A percentile compares a stretch with the other conserved stretches of the same genome.
These are phyloP conservation scores for Plebejus argus DNA, from an alignment of 2,888 invertebrate species.

Conservation along the genomic window DNA sequence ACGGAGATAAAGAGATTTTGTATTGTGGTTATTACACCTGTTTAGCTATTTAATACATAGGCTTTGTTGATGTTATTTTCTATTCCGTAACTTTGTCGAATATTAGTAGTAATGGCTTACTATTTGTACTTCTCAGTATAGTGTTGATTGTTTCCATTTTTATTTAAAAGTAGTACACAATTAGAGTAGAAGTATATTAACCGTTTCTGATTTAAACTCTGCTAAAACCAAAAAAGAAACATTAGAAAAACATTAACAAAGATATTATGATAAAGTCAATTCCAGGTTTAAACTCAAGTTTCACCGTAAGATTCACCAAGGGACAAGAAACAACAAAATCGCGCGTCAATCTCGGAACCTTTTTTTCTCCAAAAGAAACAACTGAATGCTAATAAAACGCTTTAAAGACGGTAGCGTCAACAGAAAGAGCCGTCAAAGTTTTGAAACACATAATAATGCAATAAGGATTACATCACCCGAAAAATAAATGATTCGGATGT, in stretches of 20 bases:
- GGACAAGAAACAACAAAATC: slow-evolving; percentile 23
- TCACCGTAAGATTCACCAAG: not conserved
- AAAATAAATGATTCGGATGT: slow-evolving; percentile 29
- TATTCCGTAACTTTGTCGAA: not conserved
- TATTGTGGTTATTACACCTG: not conserved
- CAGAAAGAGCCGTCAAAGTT: slow-evolving; percentile 9
- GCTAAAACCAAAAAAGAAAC: not conserved
- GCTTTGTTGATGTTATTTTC: not conserved
- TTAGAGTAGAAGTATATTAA: not conserved
- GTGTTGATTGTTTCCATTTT: too few relatives aligned
- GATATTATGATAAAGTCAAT: not conserved
- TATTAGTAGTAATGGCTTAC: not conserved
- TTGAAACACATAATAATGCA: slow-evolving; percentile 25
- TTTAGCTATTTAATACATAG: too few relatives aligned
- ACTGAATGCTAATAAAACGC: slow-evolving; percentile 25
- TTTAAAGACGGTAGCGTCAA: not conserved
- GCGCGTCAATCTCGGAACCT: slow-evolving; percentile 25
- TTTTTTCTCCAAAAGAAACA: slow-evolving; percentile 10
- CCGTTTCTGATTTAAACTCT: not conserved
- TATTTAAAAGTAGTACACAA: too few relatives aligned
- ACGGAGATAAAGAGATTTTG: not conserved
- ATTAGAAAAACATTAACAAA: not conserved
- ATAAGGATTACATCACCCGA: slow-evolving; percentile 29
- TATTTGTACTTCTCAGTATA: not conserved
- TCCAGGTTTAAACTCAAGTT: not conserved